Evolutionary conservation across 1,140 invertebrate species (phyloP).

Genomic region (Tetranychus cinnabarinus): DNA sequence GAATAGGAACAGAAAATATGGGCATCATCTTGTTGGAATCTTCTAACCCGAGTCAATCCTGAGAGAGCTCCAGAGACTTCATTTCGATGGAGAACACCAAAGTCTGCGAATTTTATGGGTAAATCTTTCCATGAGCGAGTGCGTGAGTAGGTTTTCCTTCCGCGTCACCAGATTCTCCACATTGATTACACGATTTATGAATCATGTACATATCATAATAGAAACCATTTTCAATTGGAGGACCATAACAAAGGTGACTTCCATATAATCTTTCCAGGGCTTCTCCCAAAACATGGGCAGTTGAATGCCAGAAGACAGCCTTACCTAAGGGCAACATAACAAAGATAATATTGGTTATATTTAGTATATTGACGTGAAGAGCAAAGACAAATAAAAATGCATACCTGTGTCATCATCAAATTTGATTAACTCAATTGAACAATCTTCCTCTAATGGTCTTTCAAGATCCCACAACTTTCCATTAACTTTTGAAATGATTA

Average conservation of each 20-base stretch:
- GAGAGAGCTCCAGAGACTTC: constrained; percentile 83
- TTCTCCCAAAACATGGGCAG: constrained; percentile 90
- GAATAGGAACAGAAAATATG: constrained; percentile 87
- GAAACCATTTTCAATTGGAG: constrained; percentile 90
- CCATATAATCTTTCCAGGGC: constrained; percentile 89
- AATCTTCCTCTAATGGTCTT: constrained; percentile 64
- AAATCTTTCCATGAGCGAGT: constrained; percentile 80
- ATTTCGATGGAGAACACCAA: constrained; percentile 91
- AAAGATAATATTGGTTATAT: background rate
- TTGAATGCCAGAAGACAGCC: constrained; percentile 96
- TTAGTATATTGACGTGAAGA: background rate
- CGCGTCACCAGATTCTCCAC: background rate
- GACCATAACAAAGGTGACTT: constrained; percentile 89
- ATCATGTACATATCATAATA: constrained; percentile 87
- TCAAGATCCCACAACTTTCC: constrained; percentile 88
- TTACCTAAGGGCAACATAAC: constrained; percentile 29
- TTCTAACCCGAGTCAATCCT: constrained; percentile 74
- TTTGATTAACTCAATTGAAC: constrained; percentile 61
- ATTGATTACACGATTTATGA: background rate
- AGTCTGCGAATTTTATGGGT: constrained; percentile 82
- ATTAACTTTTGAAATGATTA: constrained; percentile 86
- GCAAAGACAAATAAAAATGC: background rate
- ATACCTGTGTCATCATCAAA: constrained; percentile 74
- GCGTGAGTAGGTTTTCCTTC: constrained; percentile 28
- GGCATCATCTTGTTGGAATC: constrained; percentile 97